Conservation (phyloP, 2,797 vertebrate genomes). For the Sphaeramia orbicularis region DNA sequence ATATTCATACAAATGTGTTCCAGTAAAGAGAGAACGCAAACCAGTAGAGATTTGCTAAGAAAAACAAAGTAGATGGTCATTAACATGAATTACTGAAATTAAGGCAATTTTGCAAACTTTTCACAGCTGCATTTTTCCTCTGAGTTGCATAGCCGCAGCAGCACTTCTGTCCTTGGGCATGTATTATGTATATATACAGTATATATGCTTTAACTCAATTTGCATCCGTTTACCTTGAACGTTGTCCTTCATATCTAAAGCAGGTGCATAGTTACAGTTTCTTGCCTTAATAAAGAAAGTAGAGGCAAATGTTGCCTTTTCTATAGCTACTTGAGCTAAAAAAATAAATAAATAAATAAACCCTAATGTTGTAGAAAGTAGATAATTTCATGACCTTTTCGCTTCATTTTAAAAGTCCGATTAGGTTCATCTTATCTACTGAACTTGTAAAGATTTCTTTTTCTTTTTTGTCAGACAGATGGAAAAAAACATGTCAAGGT, state of each 20-base stretch:
- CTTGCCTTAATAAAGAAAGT: conserved; percentile 1
- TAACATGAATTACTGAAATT: conserved; percentile 54
- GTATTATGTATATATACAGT: background rate
- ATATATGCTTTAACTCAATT: conserved; percentile 28
- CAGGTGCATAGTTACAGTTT: conserved; percentile 19
- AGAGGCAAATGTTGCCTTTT: no score
- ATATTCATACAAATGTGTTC: conserved; percentile 29
- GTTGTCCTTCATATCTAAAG: conserved; percentile 16
- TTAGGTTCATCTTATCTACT: no score
- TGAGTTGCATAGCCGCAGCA: conserved; percentile 20
- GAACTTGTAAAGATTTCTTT: no score
- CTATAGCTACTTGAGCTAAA: no score
- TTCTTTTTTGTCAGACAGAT: no score
- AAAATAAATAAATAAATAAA: no score
- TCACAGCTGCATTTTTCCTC: conserved; percentile 47
- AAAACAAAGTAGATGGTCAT: conserved; percentile 33
- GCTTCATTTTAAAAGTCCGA: no score
- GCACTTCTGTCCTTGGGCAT: conserved; percentile 22
- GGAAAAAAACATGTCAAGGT: no score
- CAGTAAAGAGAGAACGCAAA: conserved; percentile 19
- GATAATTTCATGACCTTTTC: no score
- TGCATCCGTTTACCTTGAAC: conserved; percentile 38
- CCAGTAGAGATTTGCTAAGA: conserved; percentile 42
- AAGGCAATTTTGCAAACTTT: conserved; percentile 43
- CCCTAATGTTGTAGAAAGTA: no score